These are phyloP conservation scores for Geophilus truncorum DNA, from an alignment of 2,888 invertebrate species.

Conservation along the genomic window DNA sequence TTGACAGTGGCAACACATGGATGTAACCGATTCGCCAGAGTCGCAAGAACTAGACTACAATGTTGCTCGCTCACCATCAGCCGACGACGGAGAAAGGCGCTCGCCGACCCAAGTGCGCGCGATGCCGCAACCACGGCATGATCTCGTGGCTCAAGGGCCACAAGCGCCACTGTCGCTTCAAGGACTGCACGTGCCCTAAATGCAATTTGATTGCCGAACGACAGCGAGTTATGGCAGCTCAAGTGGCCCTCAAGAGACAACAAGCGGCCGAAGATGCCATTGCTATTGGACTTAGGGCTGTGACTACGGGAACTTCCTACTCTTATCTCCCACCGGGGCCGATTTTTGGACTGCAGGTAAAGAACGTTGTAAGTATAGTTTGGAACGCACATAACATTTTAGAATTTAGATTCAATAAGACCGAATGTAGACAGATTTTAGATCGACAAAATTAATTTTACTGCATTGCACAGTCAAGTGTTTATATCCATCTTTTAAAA, in stretches of 20 bases:
- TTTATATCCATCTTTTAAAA: too few relatives aligned
- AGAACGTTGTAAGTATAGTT: not conserved
- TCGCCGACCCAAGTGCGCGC: constrained; percentile 95
- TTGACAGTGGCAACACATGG: too few relatives aligned
- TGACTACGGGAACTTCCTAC: not conserved
- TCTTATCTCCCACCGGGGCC: not conserved
- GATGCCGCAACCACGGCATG: constrained; percentile 95
- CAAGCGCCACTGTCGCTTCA: constrained; percentile 94
- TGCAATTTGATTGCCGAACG: constrained; percentile 80
- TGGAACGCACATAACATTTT: too few relatives aligned
- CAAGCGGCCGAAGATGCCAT: constrained; percentile 74
- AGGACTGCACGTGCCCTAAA: constrained; percentile 96
- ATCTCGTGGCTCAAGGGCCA: constrained; percentile 92
- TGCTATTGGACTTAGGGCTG: constrained; percentile 49
- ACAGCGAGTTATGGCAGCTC: constrained; percentile 62
- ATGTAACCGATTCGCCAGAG: too few relatives aligned
- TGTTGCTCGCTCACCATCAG: too few relatives aligned
- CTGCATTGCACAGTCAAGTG: too few relatives aligned
- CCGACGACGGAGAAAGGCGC: constrained; percentile 71
- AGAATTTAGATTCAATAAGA: too few relatives aligned
- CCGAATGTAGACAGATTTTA: too few relatives aligned
- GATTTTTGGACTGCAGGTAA: not conserved
- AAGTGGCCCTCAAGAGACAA: constrained; percentile 64
- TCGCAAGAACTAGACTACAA: too few relatives aligned
- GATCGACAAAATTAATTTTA: too few relatives aligned